A percentile compares a stretch with the other conserved stretches of the same genome.
Conservation (phyloP, 2,797 vertebrate species). For the Macroramphosus scolopax region DNA sequence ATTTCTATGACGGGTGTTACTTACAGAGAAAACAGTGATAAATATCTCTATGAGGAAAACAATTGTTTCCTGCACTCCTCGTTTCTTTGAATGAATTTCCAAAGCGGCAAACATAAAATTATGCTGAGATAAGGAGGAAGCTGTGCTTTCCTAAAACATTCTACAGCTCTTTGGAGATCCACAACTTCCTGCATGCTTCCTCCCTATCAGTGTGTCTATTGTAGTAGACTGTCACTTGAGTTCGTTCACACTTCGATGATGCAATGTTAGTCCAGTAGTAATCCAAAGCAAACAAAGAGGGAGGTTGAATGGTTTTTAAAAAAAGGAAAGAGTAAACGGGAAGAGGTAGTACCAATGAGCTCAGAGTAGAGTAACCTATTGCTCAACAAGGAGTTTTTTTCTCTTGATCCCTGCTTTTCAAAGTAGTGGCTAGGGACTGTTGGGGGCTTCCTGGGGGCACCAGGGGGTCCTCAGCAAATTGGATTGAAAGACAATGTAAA, state of each 20-base stretch:
- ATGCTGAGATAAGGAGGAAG: constrained; percentile 63
- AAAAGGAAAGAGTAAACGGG: constrained; percentile 18
- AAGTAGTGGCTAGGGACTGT: too few species aligned
- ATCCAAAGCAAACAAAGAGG: constrained; percentile 2
- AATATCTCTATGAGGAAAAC: too few species aligned
- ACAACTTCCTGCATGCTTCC: constrained; percentile 59
- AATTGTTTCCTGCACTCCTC: constrained; percentile 25
- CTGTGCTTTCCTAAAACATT: constrained; percentile 80
- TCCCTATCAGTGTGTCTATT: constrained; percentile 4
- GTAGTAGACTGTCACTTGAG: too few species aligned
- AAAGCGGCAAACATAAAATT: constrained; percentile 35
- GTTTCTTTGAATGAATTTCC: constrained; percentile 49
- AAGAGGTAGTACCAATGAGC: constrained; percentile 43
- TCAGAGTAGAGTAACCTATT: constrained; percentile 15
- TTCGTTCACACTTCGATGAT: constrained; percentile 23
- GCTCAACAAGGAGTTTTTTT: too few species aligned
- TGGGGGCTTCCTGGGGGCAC: too few species aligned
- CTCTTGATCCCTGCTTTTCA: too few species aligned
- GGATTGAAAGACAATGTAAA: constrained; percentile 16
- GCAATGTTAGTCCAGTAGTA: constrained; percentile 11
- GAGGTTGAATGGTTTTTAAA: not conserved
- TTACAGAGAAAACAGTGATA: constrained; percentile 22
- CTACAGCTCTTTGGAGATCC: constrained; percentile 32
- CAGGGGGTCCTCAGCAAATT: too few species aligned
- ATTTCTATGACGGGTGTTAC: not conserved